Conservation (phyloP, 2,113 vertebrate species). For the human region DNA sequence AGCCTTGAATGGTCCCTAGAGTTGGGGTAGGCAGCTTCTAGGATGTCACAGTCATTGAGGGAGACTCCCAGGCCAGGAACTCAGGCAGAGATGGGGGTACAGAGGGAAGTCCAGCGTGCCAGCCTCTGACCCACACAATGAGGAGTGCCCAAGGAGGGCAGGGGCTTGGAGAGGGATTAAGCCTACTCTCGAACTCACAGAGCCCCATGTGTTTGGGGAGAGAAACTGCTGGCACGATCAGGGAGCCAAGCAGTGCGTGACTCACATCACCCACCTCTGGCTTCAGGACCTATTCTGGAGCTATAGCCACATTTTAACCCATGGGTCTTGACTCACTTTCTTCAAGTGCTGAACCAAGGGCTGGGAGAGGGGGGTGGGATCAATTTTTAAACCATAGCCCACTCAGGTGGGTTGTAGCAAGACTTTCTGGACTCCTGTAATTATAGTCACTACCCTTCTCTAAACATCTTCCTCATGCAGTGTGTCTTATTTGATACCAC, state of each 20-base stretch:
- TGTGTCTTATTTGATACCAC: not conserved
- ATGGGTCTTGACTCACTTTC: not conserved
- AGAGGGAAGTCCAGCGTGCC: not conserved
- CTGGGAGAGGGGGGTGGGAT: not conserved
- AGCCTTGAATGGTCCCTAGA: not conserved
- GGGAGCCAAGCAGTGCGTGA: not conserved
- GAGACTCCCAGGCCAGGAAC: not conserved
- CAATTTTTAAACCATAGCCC: not conserved
- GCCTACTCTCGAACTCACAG: not conserved
- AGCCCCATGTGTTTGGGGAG: not conserved
- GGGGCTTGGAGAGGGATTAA: not conserved
- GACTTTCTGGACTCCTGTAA: not conserved
- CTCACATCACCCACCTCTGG: not conserved
- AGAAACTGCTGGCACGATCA: not conserved
- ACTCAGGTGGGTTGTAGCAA: not conserved
- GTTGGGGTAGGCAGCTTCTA: not conserved
- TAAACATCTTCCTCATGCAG: not conserved
- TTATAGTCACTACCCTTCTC: not conserved
- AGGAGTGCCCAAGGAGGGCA: not conserved
- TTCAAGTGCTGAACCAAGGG: not conserved
- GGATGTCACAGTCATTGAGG: not conserved
- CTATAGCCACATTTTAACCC: not conserved
- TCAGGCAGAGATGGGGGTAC: not conserved
- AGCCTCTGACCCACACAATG: not conserved
- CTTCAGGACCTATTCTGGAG: not conserved